These are phyloP conservation scores for Promerops cafer DNA, from an alignment of 2,113 vertebrate genomes.

Conservation along the genomic window DNA sequence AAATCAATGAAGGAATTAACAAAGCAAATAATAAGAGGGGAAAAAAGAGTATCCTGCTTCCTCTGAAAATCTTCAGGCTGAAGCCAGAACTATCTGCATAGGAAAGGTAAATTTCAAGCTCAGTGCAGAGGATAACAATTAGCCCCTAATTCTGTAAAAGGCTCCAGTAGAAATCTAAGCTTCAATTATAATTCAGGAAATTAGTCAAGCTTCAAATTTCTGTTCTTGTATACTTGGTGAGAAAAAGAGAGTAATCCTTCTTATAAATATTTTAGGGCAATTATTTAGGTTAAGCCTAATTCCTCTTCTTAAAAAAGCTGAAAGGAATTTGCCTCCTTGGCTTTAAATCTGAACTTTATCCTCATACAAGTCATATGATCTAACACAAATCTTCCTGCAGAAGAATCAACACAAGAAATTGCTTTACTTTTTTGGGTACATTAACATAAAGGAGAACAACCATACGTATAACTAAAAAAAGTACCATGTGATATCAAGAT, in stretches of 20 bases:
- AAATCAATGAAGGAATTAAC: not conserved
- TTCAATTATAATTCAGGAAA: conserved; percentile 25
- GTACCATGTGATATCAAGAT: not conserved
- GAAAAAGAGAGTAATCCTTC: conserved; percentile 20
- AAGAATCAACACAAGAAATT: not conserved
- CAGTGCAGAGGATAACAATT: not conserved
- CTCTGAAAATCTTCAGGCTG: not conserved
- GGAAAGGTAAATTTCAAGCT: conserved; percentile 21
- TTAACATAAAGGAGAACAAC: not conserved
- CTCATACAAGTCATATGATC: not conserved
- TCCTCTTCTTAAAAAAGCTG: not conserved
- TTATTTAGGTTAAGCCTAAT: conserved; percentile 52
- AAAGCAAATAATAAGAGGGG: conserved; percentile 8
- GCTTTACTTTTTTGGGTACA: not conserved
- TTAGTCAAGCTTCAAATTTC: conserved; percentile 20
- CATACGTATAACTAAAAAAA: not conserved
- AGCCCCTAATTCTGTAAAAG: not conserved
- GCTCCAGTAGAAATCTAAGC: not conserved
- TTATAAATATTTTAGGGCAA: conserved; percentile 42
- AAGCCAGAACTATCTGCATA: not conserved
- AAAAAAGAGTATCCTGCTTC: not conserved
- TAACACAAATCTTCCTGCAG: not conserved
- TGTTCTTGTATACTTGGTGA: not conserved
- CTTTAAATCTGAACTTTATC: conserved; percentile 19
- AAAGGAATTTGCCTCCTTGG: not conserved